Percentiles rank a stretch among this genome's conserved stretches.
phyloP scores from a whole-genome alignment of 2,797 vertebrate genomes.

The Sciurus carolinensis region DNA sequence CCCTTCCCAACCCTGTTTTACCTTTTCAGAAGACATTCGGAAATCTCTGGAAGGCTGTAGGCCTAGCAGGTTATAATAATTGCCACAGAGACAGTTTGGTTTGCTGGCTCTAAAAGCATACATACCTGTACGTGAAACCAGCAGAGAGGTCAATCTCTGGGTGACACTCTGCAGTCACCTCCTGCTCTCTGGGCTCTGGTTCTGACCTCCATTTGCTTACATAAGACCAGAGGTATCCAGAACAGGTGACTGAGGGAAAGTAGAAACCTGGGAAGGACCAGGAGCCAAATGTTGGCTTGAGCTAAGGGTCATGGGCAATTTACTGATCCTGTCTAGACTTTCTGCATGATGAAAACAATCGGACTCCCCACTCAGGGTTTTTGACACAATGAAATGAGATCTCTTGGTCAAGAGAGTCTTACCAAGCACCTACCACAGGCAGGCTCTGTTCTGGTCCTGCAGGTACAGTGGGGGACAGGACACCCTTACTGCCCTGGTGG shows the following conservation, averaged over 20 bases:
- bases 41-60: not conserved
- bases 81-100: too few relatives aligned
- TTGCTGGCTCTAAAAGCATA: not conserved
- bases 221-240: not conserved
- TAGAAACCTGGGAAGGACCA: not conserved
- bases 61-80: not conserved
- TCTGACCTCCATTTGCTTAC: not conserved
- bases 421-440: not conserved
- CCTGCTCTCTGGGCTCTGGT: not conserved
- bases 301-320: not conserved
- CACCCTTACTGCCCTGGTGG: not conserved
- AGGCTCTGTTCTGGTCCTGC: not conserved
- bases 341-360: not conserved
- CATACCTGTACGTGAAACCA: not conserved
- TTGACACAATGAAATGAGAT: not conserved
- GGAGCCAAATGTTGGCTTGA: not conserved
- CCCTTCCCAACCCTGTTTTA: not conserved
- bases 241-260: not conserved
- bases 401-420: not conserved
- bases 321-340: not conserved
- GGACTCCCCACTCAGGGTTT: not conserved
- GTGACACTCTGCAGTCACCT: not conserved
- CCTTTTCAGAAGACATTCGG: not conserved
- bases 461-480: not conserved
- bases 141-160: not conserved